phyloP scores from a whole-genome alignment of 2,113 vertebrate species.

The Gobiocypris rarus region DNA sequence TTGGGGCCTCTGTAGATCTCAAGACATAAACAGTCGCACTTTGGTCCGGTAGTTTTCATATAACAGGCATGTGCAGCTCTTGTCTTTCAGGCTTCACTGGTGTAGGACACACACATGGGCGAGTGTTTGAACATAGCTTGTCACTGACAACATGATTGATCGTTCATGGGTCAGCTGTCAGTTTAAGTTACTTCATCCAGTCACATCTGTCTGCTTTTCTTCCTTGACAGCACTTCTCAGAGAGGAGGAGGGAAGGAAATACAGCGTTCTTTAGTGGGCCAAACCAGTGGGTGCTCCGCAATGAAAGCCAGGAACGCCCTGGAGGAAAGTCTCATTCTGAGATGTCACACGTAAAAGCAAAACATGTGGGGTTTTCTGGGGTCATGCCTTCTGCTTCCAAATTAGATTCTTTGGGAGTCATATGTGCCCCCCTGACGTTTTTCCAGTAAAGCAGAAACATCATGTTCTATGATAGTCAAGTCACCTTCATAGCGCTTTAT shows the following conservation, averaged over 20 bases:
- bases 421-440: background rate
- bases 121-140: background rate
- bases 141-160: conserved; percentile 16
- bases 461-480: background rate
- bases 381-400: background rate
- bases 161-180: background rate
- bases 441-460: background rate
- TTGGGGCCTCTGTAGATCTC: background rate
- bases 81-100: background rate
- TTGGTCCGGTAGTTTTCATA: background rate
- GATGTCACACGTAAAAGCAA: conserved; percentile 13
- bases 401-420: background rate
- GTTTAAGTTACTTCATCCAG: conserved; percentile 13
- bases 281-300: background rate
- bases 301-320: conserved; percentile 15
- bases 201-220: conserved; percentile 6
- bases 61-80: background rate
- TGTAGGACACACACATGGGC: conserved; percentile 1
- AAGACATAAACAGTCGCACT: background rate
- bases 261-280: background rate
- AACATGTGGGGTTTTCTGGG: background rate
- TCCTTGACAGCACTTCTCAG: background rate
- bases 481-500: too few relatives aligned
- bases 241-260: conserved; percentile 1
- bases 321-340: conserved; percentile 29